Conservation (phyloP, 1,140 invertebrate species). For the Brachionus plicatilis region DNA sequence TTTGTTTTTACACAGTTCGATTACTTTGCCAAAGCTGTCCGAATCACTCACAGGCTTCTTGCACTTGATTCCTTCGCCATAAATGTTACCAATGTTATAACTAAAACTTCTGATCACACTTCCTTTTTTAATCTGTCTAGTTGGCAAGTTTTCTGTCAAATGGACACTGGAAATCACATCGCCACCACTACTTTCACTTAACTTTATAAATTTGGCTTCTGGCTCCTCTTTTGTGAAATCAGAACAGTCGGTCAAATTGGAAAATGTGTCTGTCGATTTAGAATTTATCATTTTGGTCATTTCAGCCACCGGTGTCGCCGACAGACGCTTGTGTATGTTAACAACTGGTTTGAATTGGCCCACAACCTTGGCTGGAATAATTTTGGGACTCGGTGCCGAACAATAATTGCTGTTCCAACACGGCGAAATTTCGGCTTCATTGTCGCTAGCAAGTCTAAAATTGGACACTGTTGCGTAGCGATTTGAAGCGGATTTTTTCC, state of each 20-base stretch:
- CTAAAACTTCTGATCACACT: slow-evolving; percentile 7
- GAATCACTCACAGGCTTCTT: not conserved
- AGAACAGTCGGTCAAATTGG: not conserved
- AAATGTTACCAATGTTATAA: not conserved
- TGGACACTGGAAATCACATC: not conserved
- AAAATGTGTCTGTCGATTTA: slow-evolving; percentile 14
- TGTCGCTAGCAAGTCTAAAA: not conserved
- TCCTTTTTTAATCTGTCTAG: not conserved
- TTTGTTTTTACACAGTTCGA: not conserved
- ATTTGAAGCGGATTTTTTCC: not conserved
- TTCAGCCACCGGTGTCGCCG: not conserved
- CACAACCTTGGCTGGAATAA: not conserved
- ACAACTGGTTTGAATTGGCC: slow-evolving; percentile 10
- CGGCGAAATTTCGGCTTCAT: not conserved
- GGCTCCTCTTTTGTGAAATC: not conserved
- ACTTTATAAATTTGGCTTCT: not conserved
- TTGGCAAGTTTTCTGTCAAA: not conserved
- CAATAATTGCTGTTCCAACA: not conserved
- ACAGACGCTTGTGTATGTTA: slow-evolving; percentile 2
- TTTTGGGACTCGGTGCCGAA: not conserved
- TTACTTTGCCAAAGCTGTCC: slow-evolving; percentile 1
- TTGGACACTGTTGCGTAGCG: not conserved
- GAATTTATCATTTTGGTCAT: not conserved
- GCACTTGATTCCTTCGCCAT: not conserved
- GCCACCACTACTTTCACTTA: not conserved